phyloP scores from a whole-genome alignment of 2,888 invertebrate species.

The Yponomeuta malinellus region DNA sequence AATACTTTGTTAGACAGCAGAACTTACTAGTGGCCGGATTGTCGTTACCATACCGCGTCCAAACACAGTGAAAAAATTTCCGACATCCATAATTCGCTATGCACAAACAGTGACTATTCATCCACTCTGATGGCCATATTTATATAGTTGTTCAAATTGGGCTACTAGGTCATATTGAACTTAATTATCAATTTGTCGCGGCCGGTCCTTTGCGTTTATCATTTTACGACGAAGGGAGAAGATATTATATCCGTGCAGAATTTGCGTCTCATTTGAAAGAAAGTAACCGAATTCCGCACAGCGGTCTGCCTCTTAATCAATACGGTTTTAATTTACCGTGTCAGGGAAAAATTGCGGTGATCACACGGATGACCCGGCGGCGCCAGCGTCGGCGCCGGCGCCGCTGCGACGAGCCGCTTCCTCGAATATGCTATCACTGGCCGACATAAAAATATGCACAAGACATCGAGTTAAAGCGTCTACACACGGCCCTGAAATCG shows the following conservation, averaged over 20 bases:
- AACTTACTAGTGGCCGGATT: not conserved
- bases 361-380: constrained; percentile 30
- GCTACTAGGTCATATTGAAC: constrained; percentile 11
- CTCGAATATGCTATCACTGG: constrained; percentile 55
- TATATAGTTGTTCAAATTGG: constrained; percentile 16
- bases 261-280: not conserved
- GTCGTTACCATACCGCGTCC: not conserved
- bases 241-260: not conserved
- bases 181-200: not conserved
- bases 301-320: constrained; percentile 3
- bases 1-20: too few species aligned
- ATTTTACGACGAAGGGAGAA: not conserved
- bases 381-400: constrained; percentile 54
- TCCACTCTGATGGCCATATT: not conserved
- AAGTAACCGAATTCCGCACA: not conserved
- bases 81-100: not conserved
- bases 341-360: constrained; percentile 12
- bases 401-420: constrained; percentile 49
- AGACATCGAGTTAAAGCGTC: not conserved
- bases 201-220: not conserved
- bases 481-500: too few species aligned
- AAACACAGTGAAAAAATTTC: not conserved
- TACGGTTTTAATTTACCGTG: constrained; percentile 5
- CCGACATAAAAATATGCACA: constrained; percentile 37
- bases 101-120: not conserved